phyloP scores from a whole-genome alignment of 2,888 invertebrate genomes.

The Drosophila neonasuta region DNA sequence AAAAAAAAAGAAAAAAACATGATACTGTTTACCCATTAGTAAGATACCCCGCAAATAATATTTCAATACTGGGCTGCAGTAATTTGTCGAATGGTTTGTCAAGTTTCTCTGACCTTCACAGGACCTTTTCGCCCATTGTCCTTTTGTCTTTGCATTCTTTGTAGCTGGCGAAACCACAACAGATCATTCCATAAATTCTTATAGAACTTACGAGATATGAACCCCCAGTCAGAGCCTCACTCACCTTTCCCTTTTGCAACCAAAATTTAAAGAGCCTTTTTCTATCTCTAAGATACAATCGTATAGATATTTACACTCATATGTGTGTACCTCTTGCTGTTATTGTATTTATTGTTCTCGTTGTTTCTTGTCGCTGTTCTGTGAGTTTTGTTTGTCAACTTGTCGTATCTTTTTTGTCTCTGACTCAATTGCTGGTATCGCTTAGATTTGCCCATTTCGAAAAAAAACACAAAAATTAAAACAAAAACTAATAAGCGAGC shows the following conservation, averaged over 20 bases:
- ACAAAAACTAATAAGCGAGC: constrained; percentile 51
- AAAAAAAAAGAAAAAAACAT: not conserved
- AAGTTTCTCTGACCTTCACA: constrained; percentile 61
- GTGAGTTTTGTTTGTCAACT: constrained; percentile 60
- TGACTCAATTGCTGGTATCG: constrained; percentile 73
- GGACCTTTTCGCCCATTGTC: constrained; percentile 28
- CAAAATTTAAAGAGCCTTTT: constrained; percentile 1
- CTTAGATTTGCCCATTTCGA: constrained; percentile 69
- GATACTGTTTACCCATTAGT: not conserved
- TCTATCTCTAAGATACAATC: constrained; percentile 32
- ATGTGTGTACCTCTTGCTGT: constrained; percentile 14
- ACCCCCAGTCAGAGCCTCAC: constrained; percentile 25
- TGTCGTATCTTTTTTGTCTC: constrained; percentile 55
- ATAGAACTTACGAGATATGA: constrained; percentile 37
- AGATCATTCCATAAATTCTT: constrained; percentile 46
- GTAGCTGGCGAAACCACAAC: constrained; percentile 51
- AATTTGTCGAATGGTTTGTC: constrained; percentile 38
- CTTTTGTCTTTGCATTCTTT: constrained; percentile 32
- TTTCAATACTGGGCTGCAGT: constrained; percentile 14
- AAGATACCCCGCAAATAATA: constrained; percentile 29
- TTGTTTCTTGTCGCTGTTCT: constrained; percentile 33
- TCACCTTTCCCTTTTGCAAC: constrained; percentile 25
- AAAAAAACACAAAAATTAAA: constrained; percentile 15
- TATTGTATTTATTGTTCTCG: constrained; percentile 15
- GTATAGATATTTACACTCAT: constrained; percentile 6